Percentiles rank a stretch among this genome's conserved stretches.
Evolutionary conservation across 2,888 invertebrate species (phyloP).

Genomic region (Drosophila yooni): DNA sequence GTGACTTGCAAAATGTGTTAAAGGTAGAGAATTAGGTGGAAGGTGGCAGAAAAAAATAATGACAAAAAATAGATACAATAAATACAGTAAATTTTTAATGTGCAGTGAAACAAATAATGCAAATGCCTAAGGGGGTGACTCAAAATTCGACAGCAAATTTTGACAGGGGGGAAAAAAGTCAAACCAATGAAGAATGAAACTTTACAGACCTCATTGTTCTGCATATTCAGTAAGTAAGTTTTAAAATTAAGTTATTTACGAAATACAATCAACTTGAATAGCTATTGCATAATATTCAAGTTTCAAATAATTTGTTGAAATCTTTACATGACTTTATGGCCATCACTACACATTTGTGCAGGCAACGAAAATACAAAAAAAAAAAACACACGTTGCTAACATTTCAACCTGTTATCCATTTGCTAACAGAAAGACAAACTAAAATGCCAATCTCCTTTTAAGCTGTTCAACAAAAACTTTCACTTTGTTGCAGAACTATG

Average conservation of each 20-base stretch:
- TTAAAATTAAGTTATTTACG: neutral
- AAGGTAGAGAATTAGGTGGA: conserved; percentile 38
- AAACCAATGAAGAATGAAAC: neutral
- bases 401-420: conserved; percentile 56
- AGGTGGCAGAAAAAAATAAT: conserved; percentile 8
- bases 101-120: conserved; percentile 31
- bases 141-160: neutral
- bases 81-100: conserved; percentile 23
- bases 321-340: conserved; percentile 24
- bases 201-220: neutral
- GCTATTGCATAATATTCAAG: neutral
- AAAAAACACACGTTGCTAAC: conserved; percentile 26
- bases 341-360: conserved; percentile 24
- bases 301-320: conserved; percentile 22
- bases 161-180: neutral
- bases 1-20: conserved; percentile 57
- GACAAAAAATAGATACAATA: conserved; percentile 6
- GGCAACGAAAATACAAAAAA: neutral
- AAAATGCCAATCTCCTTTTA: conserved; percentile 72
- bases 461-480: conserved; percentile 73
- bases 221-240: neutral
- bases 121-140: conserved; percentile 8
- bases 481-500: conserved; percentile 59
- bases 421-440: neutral
- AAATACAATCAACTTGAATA: neutral